These are phyloP conservation scores for Plebejus argus DNA, from an alignment of 2,888 invertebrate species.

Conservation along the genomic window DNA sequence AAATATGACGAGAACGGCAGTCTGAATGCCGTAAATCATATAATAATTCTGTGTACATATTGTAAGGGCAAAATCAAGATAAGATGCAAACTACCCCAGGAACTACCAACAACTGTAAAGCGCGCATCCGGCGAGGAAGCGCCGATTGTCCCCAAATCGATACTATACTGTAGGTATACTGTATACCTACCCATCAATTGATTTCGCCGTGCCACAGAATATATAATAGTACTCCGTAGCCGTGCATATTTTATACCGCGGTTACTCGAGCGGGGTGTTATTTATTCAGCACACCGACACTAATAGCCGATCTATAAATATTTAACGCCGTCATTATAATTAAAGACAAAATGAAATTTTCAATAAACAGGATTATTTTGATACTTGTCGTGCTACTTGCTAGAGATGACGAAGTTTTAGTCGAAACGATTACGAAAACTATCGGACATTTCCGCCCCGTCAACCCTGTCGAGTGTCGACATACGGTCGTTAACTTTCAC, in stretches of 20 bases:
- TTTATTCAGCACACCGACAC: slow-evolving; percentile 75
- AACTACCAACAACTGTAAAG: background rate
- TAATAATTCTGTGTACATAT: background rate
- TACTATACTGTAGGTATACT: background rate
- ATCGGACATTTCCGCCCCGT: background rate
- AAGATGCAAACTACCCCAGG: background rate
- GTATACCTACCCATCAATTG: slow-evolving; percentile 15
- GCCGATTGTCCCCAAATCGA: background rate
- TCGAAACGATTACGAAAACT: background rate
- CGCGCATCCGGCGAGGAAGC: background rate
- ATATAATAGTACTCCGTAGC: too few species aligned
- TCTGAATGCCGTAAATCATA: background rate
- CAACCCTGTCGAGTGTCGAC: background rate
- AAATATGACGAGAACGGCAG: too few species aligned
- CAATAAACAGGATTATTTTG: background rate
- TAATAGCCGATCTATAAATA: slow-evolving; percentile 73
- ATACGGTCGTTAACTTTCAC: slow-evolving; percentile 19
- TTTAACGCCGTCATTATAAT: slow-evolving; percentile 41
- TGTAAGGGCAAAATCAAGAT: background rate
- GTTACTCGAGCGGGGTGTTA: slow-evolving; percentile 64
- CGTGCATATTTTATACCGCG: slow-evolving; percentile 49
- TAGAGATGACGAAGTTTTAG: background rate
- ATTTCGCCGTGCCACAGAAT: too few species aligned
- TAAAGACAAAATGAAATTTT: slow-evolving; percentile 25
- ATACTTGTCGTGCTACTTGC: background rate